Evolutionary conservation across 2,888 invertebrate species (phyloP).

Genomic region (Tipula helvola): DNA sequence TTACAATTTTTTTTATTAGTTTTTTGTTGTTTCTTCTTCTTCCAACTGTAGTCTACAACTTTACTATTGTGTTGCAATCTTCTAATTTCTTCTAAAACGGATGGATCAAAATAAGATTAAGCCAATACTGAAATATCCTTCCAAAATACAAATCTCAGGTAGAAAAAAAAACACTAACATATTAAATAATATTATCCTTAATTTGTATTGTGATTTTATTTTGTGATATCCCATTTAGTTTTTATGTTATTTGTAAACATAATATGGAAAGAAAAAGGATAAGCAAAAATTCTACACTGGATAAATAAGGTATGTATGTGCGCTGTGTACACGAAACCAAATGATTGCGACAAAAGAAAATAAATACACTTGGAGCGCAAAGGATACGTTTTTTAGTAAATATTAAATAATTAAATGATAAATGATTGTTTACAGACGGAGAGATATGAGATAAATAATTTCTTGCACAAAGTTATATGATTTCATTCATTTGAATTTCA

Average conservation of each 20-base stretch:
- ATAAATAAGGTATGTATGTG: neutral
- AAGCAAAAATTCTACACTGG: neutral
- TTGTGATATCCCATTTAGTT: neutral
- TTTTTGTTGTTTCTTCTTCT: neutral
- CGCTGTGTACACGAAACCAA: neutral
- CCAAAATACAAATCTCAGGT: neutral
- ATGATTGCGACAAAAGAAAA: neutral
- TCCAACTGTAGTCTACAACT: too few relatives aligned
- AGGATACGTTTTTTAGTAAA: neutral
- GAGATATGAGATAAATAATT: neutral
- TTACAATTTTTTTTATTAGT: neutral
- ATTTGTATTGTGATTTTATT: neutral
- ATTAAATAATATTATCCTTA: neutral
- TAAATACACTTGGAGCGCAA: neutral
- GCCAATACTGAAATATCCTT: neutral
- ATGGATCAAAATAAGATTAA: slow-evolving; percentile 4
- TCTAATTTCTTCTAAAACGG: neutral
- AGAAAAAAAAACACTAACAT: neutral
- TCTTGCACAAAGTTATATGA: neutral
- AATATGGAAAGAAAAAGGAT: neutral
- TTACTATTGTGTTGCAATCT: neutral
- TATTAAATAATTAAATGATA: neutral
- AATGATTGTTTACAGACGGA: neutral
- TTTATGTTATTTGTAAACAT: neutral
- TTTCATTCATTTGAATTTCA: neutral